These are phyloP conservation scores for Laupala kohalensis DNA, from an alignment of 1,140 invertebrate genomes.

Conservation along the genomic window DNA sequence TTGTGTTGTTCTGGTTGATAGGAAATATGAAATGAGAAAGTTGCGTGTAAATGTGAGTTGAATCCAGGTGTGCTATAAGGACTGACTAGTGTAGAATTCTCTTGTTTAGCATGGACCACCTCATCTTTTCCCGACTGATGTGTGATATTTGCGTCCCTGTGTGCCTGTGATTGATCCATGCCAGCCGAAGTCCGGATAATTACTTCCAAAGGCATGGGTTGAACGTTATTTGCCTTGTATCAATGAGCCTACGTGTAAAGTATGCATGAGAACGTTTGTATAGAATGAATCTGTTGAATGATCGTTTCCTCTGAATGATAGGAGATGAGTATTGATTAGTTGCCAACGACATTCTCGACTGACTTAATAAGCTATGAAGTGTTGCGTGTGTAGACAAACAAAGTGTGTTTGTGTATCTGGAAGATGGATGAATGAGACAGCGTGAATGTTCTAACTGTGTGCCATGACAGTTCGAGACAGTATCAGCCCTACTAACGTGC, in stretches of 20 bases:
- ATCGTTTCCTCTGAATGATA: not conserved
- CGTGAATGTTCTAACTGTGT: constrained; percentile 12
- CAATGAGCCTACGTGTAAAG: constrained; percentile 14
- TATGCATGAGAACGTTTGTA: constrained; percentile 7
- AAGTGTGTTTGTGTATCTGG: not conserved
- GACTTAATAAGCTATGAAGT: not conserved
- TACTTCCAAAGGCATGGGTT: constrained; percentile 15
- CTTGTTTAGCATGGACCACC: constrained; percentile 1
- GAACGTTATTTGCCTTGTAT: constrained; percentile 14
- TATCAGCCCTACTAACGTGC: not conserved
- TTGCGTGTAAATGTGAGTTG: not conserved
- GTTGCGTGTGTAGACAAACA: not conserved
- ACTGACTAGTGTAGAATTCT: not conserved
- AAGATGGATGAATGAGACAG: not conserved
- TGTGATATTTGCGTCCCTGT: constrained; percentile 16
- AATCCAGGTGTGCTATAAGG: not conserved
- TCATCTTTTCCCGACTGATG: constrained; percentile 15
- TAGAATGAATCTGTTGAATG: constrained; percentile 1
- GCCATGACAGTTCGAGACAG: constrained; percentile 10
- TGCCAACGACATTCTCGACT: not conserved
- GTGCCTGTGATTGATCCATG: constrained; percentile 13
- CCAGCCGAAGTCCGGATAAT: constrained; percentile 11
- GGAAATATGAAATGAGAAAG: not conserved
- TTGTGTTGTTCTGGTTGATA: not conserved
- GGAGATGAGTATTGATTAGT: not conserved